phyloP scores from a whole-genome alignment of 2,888 invertebrate species.

The Pardosa pseudoannulata region DNA sequence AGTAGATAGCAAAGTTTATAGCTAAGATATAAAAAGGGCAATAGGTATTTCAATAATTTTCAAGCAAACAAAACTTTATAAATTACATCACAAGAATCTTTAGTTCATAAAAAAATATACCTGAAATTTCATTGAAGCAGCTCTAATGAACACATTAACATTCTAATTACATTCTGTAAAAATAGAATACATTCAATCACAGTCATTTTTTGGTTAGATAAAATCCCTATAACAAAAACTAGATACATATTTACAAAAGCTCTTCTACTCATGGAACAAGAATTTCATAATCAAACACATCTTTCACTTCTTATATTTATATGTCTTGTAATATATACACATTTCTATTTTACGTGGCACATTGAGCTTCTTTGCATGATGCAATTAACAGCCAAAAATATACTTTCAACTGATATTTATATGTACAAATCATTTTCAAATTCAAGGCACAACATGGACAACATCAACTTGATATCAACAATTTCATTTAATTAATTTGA shows the following conservation, averaged over 20 bases:
- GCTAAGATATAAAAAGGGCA: too few species aligned
- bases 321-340: background rate
- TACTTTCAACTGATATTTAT: background rate
- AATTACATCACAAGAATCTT: too few species aligned
- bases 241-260: constrained; percentile 13
- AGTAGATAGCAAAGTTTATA: too few species aligned
- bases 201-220: constrained; percentile 4
- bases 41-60: too few species aligned
- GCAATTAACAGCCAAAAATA: background rate
- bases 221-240: background rate
- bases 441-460: background rate
- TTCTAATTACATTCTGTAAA: background rate
- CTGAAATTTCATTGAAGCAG: constrained; percentile 14
- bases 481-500: too few species aligned
- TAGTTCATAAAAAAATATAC: too few species aligned
- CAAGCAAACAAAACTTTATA: too few species aligned
- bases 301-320: background rate
- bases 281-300: background rate
- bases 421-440: background rate
- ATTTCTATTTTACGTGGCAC: background rate
- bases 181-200: constrained; percentile 16
- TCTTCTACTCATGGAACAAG: background rate
- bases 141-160: background rate
- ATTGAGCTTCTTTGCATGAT: background rate
- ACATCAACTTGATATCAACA: too few species aligned